Base-by-base conservation (phyloP, 2,888 invertebrate genomes). In the Mycalesis mineus region DNA sequence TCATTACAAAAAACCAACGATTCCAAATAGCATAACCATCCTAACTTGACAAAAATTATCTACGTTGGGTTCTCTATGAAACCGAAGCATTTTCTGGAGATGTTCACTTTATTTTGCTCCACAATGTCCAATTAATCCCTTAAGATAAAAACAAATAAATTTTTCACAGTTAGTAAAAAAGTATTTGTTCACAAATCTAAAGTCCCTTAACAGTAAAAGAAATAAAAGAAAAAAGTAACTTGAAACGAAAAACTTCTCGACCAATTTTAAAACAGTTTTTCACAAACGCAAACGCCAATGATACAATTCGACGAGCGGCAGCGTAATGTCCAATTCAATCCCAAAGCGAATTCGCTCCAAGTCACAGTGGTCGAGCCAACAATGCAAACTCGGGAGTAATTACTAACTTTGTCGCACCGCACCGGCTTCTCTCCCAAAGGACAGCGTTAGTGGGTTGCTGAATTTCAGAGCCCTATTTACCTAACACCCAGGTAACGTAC, bases 321-420 rank as follows among this genome's bases (percentile, higher is more conserved):
- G 51, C 51, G 41, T 51, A 33, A 41, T 52, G 52, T 52, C 52
- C 51, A 33, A 52, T 52, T 41, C 52, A 42, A 52, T 52, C 33
- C 42, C 33, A 14, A 42, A 41, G 52, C 17, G 52, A 42, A 52
- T 52, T 52, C 17, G 31, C 42, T 36, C 22, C 31, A 9, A 36
- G 57, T 57, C 47, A 33, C 41, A 41, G 47, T 48, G 40, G 57
- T 52, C 52, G 36, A 48, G 40, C 36, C 42, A 52, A 52, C 52
- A 52, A 52, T 52, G 53, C 47, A 48, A 53, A 48, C 48, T 41
- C 41, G 48, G 48, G 29, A 48, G 45, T 55, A 55, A 55, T 55
- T 47, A 41, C 48, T 40, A 52, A 52, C 52, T 52, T 52, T 52
- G 52, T 42, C 42, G 33, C 52, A 42, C 42, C 14, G 42, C 9